Percentiles rank a stretch among this genome's conserved stretches.
Evolutionary conservation across 35 echinoderm and acorn worm species (phyloP).

Genomic region (Hemicentrotus pulcherrimus): DNA sequence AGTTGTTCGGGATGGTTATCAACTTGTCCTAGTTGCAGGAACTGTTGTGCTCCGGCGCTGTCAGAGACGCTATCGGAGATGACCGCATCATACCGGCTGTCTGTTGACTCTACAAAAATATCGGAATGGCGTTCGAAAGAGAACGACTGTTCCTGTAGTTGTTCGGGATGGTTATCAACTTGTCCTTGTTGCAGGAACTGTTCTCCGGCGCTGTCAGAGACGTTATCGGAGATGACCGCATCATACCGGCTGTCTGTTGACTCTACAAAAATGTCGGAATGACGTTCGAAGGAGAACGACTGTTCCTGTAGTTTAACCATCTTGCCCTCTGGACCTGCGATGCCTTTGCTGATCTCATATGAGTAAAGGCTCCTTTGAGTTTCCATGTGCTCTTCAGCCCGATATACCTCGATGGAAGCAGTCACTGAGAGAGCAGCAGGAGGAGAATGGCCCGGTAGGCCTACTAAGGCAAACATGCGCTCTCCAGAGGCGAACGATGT

Average conservation of each 20-base stretch:
- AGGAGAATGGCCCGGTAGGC: neutral
- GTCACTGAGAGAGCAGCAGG: neutral
- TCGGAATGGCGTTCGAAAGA: conserved; percentile 22
- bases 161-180: no score
- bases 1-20: neutral
- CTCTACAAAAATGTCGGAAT: neutral
- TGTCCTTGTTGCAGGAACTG: neutral
- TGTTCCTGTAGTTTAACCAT: conserved; percentile 40
- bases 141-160: conserved; percentile 38
- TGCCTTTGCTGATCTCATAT: conserved; percentile 36
- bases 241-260: neutral
- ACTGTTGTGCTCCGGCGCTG: neutral
- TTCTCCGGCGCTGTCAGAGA: neutral
- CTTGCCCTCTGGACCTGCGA: conserved; percentile 32
- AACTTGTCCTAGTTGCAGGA: neutral
- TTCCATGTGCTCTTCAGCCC: conserved; percentile 26
- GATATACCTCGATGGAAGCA: conserved; percentile 39
- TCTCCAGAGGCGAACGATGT: conserved; percentile 13
- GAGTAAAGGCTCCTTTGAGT: conserved; percentile 12
- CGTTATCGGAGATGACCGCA: neutral
- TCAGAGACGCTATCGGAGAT: neutral
- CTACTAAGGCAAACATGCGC: conserved; percentile 31
- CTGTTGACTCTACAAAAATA: neutral
- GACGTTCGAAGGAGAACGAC: conserved; percentile 26
- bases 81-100: neutral